phyloP scores from a whole-genome alignment of 2,797 vertebrate genomes.

The Neomorphus geoffroyi region DNA sequence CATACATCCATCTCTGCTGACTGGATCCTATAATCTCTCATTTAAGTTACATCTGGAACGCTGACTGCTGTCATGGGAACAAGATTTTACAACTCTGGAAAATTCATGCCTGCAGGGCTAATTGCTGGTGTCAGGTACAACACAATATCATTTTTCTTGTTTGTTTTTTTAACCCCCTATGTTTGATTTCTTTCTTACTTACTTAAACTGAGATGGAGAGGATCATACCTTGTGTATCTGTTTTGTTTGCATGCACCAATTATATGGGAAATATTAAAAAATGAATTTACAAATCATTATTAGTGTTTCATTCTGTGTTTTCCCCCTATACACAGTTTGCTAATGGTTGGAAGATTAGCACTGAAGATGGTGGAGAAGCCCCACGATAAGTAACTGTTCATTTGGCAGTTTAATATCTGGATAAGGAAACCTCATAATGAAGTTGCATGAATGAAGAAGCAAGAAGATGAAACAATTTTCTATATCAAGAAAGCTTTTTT shows the following conservation, averaged over 20 bases:
- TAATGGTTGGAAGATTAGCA: slow-evolving; percentile 92
- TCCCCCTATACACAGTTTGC: slow-evolving; percentile 77
- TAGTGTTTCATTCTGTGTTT: neutral
- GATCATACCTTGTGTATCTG: neutral
- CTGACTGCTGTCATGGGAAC: slow-evolving; percentile 91
- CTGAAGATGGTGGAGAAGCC: slow-evolving; percentile 85
- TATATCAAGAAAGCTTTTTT: neutral
- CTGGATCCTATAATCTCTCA: slow-evolving; percentile 22
- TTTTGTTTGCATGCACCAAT: neutral
- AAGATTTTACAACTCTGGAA: slow-evolving; percentile 92
- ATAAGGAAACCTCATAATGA: neutral
- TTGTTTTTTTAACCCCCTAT: neutral
- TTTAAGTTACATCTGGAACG: slow-evolving; percentile 87
- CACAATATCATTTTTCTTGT: neutral
- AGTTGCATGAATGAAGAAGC: neutral
- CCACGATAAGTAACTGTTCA: slow-evolving; percentile 72
- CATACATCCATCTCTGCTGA: neutral
- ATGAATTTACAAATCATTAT: neutral
- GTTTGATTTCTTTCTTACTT: neutral
- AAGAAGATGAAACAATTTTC: neutral
- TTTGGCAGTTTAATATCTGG: neutral
- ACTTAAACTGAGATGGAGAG: neutral
- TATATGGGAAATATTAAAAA: neutral
- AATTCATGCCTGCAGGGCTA: slow-evolving; percentile 95
- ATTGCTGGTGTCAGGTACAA: slow-evolving; percentile 91